Percentiles rank a stretch among this genome's conserved stretches.
These are phyloP conservation scores for Urocynchramus pylzowi DNA, from an alignment of 2,113 vertebrate genomes.

Conservation along the genomic window DNA sequence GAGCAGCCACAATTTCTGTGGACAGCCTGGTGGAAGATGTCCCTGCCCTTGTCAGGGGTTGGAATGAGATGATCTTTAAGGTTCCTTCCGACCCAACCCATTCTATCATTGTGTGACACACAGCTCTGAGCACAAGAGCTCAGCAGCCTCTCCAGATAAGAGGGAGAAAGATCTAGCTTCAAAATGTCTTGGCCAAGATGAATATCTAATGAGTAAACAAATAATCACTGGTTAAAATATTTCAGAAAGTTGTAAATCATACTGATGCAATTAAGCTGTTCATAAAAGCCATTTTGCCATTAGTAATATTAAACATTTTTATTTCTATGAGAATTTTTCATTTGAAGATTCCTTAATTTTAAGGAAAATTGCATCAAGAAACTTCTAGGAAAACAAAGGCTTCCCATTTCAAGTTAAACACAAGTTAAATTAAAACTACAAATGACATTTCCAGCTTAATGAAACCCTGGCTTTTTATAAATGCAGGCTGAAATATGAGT, in stretches of 20 bases:
- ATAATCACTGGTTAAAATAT: neutral
- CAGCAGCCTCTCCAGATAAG: neutral
- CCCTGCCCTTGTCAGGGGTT: neutral
- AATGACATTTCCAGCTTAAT: neutral
- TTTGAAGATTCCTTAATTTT: neutral
- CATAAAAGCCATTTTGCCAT: neutral
- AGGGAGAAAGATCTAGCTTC: neutral
- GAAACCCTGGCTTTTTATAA: neutral
- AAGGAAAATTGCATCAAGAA: neutral
- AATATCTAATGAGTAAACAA: neutral
- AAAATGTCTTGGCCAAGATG: neutral
- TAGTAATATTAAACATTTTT: neutral
- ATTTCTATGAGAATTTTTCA: neutral
- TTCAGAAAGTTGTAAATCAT: neutral
- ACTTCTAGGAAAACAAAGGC: neutral
- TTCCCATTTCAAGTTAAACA: neutral
- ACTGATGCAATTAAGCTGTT: neutral
- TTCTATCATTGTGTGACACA: neutral
- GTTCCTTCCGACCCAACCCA: neutral
- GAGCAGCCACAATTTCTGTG: neutral
- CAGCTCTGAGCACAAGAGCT: neutral
- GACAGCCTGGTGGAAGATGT: neutral
- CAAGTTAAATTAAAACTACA: neutral
- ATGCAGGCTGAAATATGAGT: neutral
- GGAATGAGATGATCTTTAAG: neutral